phyloP scores from a whole-genome alignment of 2,888 invertebrate species.

The Carterocephalus palaemon region DNA sequence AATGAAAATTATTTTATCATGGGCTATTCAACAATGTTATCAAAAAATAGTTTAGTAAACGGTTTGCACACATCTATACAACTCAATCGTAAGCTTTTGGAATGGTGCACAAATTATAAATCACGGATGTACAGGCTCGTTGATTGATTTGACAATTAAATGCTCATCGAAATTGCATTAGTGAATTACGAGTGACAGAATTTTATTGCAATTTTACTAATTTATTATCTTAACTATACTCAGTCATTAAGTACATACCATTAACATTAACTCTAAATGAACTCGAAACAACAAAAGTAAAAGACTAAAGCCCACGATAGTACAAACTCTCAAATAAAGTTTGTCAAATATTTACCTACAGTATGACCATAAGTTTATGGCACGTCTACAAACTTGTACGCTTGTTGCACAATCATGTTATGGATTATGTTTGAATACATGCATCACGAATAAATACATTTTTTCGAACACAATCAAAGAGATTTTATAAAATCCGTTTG shows the following conservation, averaged over 20 bases:
- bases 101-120: slow-evolving; percentile 18
- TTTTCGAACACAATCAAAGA: no score
- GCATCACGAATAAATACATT: no score
- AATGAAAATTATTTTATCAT: no score
- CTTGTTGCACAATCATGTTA: no score
- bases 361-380: no score
- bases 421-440: no score
- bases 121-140: slow-evolving; percentile 10
- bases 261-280: slow-evolving; percentile 58
- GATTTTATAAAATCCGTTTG: no score
- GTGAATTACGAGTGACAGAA: slow-evolving; percentile 39
- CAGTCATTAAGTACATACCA: slow-evolving; percentile 69
- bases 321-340: slow-evolving; percentile 1
- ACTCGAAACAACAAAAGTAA: slow-evolving; percentile 37
- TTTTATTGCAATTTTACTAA: slow-evolving; percentile 47
- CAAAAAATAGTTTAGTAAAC: slow-evolving; percentile 8
- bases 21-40: slow-evolving; percentile 5
- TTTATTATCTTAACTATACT: slow-evolving; percentile 66
- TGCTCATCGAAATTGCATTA: slow-evolving; percentile 65
- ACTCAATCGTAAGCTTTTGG: slow-evolving; percentile 12
- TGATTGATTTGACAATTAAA: slow-evolving; percentile 57
- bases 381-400: no score
- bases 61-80: slow-evolving; percentile 3
- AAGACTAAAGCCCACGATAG: slow-evolving; percentile 6
- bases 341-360: no score